These are phyloP conservation scores for Mungos mungo DNA, from an alignment of 2,113 vertebrate species.

Conservation along the genomic window DNA sequence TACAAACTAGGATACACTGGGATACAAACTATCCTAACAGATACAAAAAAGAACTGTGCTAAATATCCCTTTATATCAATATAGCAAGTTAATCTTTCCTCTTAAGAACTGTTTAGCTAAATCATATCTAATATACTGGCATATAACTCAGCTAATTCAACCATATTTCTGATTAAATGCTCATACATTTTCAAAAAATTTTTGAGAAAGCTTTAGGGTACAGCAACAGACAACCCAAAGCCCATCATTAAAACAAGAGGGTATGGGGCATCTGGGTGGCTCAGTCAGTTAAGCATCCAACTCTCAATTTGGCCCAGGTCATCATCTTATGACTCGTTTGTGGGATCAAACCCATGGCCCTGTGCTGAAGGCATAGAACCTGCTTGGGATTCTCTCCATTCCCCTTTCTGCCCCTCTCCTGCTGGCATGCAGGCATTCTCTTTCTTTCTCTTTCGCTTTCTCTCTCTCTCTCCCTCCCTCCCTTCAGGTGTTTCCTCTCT, in stretches of 20 bases:
- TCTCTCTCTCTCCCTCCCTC: too few species aligned
- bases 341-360: too few species aligned
- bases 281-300: too few species aligned
- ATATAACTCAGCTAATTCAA: background rate
- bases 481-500: too few species aligned
- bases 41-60: background rate
- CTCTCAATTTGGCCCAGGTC: too few species aligned
- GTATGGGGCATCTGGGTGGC: background rate
- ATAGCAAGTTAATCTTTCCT: background rate
- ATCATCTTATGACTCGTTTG: too few species aligned
- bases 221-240: background rate
- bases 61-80: background rate
- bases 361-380: too few species aligned
- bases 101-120: background rate
- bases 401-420: too few species aligned
- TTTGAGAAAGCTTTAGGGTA: background rate
- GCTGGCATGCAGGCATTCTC: too few species aligned
- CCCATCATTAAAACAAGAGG: background rate
- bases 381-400: too few species aligned
- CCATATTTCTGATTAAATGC: constrained; percentile 11
- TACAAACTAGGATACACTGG: background rate
- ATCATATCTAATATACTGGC: background rate
- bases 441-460: too few species aligned
- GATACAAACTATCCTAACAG: background rate
- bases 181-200: background rate